Percentiles rank a stretch among this genome's conserved stretches.
Conservation (phyloP, 2,888 invertebrate genomes). For the Hybos culiciformis region DNA sequence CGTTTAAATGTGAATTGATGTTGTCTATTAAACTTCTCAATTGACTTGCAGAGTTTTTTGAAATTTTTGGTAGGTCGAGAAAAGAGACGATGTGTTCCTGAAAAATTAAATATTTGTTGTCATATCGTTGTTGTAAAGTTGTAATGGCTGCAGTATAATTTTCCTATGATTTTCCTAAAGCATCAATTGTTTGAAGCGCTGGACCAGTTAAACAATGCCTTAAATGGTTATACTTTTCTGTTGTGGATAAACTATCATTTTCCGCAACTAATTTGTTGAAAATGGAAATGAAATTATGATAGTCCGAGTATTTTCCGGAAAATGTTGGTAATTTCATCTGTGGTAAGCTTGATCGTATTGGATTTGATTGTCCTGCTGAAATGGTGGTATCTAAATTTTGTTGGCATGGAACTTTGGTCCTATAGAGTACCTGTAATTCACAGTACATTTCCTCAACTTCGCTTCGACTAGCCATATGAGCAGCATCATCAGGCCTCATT, state of each 20-base stretch:
- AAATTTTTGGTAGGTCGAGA: too few relatives aligned
- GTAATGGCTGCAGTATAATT: not conserved
- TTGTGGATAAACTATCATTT: too few relatives aligned
- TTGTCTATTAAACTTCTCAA: not conserved
- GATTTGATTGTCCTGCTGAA: not conserved
- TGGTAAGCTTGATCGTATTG: not conserved
- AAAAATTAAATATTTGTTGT: too few relatives aligned
- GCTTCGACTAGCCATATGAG: too few relatives aligned
- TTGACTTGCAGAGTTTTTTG: not conserved
- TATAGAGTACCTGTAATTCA: too few relatives aligned
- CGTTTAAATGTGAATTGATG: not conserved
- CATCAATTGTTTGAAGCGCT: not conserved
- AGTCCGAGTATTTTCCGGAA: slow-evolving; percentile 2
- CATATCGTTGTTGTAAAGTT: not conserved
- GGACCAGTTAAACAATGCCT: not conserved
- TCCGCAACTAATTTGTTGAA: not conserved
- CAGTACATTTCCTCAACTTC: too few relatives aligned
- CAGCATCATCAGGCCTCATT: not conserved
- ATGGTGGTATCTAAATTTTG: too few relatives aligned
- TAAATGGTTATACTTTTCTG: not conserved
- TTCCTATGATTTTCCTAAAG: not conserved
- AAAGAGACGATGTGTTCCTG: too few relatives aligned
- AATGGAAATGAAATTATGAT: not conserved
- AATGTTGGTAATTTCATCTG: not conserved
- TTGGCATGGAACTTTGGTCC: too few relatives aligned